Percentiles rank a stretch among this genome's conserved stretches.
These are phyloP conservation scores for Neomorphus geoffroyi DNA, from an alignment of 2,797 vertebrate species.

Conservation along the genomic window DNA sequence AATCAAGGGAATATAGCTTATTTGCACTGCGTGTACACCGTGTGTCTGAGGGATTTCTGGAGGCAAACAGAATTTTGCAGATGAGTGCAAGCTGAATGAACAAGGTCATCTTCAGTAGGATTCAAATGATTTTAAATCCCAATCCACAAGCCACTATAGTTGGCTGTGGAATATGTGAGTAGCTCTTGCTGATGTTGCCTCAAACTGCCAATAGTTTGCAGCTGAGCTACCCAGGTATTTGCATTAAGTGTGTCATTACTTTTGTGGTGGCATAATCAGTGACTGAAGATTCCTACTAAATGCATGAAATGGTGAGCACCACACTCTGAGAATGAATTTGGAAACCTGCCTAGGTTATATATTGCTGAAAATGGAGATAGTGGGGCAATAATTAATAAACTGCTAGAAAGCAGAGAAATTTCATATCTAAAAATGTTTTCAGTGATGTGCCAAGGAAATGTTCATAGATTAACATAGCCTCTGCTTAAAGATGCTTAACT, in stretches of 20 bases:
- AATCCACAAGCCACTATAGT: background rate
- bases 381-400: conserved; percentile 57
- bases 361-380: background rate
- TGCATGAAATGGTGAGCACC: background rate
- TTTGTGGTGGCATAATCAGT: background rate
- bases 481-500: background rate
- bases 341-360: conserved; percentile 6
- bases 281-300: background rate
- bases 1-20: background rate
- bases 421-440: background rate
- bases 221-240: background rate
- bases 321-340: background rate
- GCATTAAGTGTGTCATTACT: background rate
- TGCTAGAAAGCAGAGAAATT: conserved; percentile 29
- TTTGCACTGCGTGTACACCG: background rate
- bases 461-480: background rate
- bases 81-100: background rate
- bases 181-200: background rate
- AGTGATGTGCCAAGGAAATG: background rate
- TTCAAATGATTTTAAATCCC: background rate
- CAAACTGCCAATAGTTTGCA: background rate
- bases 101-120: background rate
- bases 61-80: background rate
- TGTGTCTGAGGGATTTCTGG: background rate
- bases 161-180: background rate